Evolutionary conservation across 2,888 invertebrate genomes (phyloP).

Genomic region (Agrotis ipsilon): DNA sequence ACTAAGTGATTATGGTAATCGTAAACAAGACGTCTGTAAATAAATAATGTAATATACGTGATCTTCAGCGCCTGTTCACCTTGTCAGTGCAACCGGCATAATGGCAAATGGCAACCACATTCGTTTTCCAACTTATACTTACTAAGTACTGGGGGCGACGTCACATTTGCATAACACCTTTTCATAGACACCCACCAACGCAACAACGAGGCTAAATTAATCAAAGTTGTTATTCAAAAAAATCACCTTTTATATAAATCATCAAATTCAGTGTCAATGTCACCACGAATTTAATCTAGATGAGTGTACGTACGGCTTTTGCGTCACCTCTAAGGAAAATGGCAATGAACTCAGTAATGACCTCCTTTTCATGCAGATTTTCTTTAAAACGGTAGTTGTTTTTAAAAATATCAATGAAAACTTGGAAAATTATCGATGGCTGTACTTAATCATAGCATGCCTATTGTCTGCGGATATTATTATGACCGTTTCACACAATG

Average conservation of each 20-base stretch:
- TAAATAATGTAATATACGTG: not conserved
- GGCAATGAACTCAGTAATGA: constrained; percentile 30
- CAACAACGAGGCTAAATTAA: constrained; percentile 36
- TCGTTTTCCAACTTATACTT: constrained; percentile 20
- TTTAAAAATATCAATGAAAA: not conserved
- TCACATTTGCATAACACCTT: constrained; percentile 54
- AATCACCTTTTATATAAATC: constrained; percentile 30
- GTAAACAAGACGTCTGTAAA: constrained; percentile 6
- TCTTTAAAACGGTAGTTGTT: constrained; percentile 4
- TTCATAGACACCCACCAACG: constrained; percentile 37
- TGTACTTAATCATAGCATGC: constrained; percentile 29
- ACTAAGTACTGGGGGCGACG: constrained; percentile 30
- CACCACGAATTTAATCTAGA: constrained; percentile 12
- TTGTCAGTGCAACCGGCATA: constrained; percentile 39
- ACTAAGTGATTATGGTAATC: not conserved
- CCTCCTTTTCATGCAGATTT: constrained; percentile 37
- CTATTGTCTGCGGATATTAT: constrained; percentile 36
- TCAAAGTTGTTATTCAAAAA: constrained; percentile 21
- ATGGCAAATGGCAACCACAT: constrained; percentile 48
- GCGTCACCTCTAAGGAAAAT: constrained; percentile 29
- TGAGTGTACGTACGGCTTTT: constrained; percentile 16
- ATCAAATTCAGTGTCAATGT: constrained; percentile 32
- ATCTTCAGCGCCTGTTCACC: constrained; percentile 47
- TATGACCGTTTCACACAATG: constrained; percentile 32
- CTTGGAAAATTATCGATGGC: constrained; percentile 9